A percentile compares a stretch with the other conserved stretches of the same genome.
These are phyloP conservation scores for Melospiza georgiana DNA, from an alignment of 2,113 vertebrate species.

Conservation along the genomic window DNA sequence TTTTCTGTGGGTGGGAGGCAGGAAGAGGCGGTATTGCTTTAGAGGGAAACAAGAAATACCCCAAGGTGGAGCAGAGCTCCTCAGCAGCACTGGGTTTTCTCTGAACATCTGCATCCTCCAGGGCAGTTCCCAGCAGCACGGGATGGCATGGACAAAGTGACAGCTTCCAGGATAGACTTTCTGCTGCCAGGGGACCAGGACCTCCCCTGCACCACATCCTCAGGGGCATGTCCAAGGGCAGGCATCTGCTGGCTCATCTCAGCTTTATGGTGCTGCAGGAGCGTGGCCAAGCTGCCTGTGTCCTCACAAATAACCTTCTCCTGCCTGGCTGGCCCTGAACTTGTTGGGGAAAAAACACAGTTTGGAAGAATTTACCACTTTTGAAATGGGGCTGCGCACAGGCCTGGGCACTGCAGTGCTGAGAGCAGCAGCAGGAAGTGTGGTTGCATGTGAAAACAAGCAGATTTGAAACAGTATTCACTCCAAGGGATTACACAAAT, in stretches of 20 bases:
- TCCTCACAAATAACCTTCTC: neutral
- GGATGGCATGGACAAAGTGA: neutral
- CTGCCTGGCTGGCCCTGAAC: neutral
- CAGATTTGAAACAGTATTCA: conserved; percentile 50
- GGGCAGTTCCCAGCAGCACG: accelerated
- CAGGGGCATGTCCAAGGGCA: neutral
- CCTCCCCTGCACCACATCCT: neutral
- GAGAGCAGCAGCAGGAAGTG: conserved; percentile 50
- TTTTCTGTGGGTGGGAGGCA: neutral
- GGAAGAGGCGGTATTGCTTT: accelerated
- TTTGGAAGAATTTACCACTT: neutral
- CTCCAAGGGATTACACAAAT: conserved; percentile 54
- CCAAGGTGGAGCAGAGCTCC: neutral
- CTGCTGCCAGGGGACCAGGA: neutral
- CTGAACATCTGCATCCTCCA: neutral
- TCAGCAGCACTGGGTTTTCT: neutral
- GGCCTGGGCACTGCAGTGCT: neutral
- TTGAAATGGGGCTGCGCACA: neutral
- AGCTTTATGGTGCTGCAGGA: neutral
- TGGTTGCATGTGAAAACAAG: conserved; percentile 56
- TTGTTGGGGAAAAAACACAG: neutral
- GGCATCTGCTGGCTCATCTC: neutral
- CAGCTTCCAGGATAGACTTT: neutral
- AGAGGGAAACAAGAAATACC: neutral
- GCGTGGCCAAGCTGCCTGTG: accelerated